These are phyloP conservation scores for Siniperca chuatsi DNA, from an alignment of 2,113 vertebrate species.

Conservation along the genomic window DNA sequence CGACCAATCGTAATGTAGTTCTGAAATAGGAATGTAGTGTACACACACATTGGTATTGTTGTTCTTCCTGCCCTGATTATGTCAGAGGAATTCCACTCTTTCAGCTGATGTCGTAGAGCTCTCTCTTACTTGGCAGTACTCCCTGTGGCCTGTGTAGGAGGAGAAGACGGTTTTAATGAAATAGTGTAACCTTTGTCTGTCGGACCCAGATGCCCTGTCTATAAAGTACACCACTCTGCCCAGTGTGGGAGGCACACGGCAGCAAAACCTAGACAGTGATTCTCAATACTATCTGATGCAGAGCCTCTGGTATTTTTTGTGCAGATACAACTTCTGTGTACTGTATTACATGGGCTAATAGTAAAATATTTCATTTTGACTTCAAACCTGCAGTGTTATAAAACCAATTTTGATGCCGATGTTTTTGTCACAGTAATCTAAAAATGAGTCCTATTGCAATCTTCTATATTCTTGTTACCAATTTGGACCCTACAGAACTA, in stretches of 20 bases:
- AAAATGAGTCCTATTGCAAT: background rate
- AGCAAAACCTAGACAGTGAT: background rate
- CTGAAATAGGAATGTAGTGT: constrained; percentile 49
- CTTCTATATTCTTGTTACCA: background rate
- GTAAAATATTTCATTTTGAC: constrained; percentile 1
- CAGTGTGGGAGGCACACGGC: constrained; percentile 49
- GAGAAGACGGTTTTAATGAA: constrained; percentile 69
- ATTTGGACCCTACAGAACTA: background rate
- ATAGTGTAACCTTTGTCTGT: constrained; percentile 69
- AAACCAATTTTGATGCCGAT: background rate
- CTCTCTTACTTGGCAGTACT: constrained; percentile 46
- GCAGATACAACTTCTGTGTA: background rate
- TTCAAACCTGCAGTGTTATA: background rate
- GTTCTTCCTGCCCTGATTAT: constrained; percentile 40
- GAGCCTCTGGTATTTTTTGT: constrained; percentile 14
- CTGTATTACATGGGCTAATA: background rate
- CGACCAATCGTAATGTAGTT: background rate
- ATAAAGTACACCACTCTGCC: constrained; percentile 52
- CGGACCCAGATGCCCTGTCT: constrained; percentile 51
- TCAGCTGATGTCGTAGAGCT: constrained; percentile 35
- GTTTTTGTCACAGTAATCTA: background rate
- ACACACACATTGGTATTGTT: constrained; percentile 24
- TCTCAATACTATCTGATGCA: background rate
- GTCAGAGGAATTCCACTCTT: constrained; percentile 47
- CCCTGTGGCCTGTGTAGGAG: constrained; percentile 63